These are phyloP conservation scores for Clupea harengus DNA, from an alignment of 2,113 vertebrate species.

Conservation along the genomic window DNA sequence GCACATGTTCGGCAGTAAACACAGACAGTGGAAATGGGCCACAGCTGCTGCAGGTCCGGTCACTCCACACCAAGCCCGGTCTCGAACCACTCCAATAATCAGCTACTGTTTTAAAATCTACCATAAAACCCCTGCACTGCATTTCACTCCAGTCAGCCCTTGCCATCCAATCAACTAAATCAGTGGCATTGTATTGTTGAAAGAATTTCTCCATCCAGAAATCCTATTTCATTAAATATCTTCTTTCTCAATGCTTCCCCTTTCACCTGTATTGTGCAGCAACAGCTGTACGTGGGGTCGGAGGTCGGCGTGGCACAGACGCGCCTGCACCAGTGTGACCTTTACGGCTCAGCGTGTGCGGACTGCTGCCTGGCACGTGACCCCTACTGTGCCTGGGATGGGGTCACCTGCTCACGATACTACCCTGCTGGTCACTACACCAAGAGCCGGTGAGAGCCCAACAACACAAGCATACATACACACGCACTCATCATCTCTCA, in stretches of 20 bases:
- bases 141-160: background rate
- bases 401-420: slow-evolving; percentile 88
- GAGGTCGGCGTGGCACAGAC: slow-evolving; percentile 82
- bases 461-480: background rate
- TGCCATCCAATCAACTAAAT: background rate
- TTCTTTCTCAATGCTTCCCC: background rate
- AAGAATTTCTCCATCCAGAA: background rate
- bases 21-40: background rate
- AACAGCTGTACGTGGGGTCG: slow-evolving; percentile 90
- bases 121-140: background rate
- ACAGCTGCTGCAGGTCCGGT: no score
- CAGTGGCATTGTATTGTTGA: background rate
- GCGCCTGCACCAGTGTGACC: slow-evolving; percentile 88
- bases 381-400: slow-evolving; percentile 98
- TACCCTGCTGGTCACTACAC: slow-evolving; percentile 81
- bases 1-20: background rate
- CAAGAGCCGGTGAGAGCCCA: slow-evolving; percentile 73
- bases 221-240: background rate
- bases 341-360: slow-evolving; percentile 90
- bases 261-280: slow-evolving; percentile 67
- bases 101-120: background rate
- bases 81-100: background rate
- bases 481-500: background rate
- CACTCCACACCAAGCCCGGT: background rate
- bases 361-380: slow-evolving; percentile 96